Percentiles rank a stretch among this genome's conserved stretches.
phyloP scores from a whole-genome alignment of 2,113 vertebrate species.

The Phocoena sinus region DNA sequence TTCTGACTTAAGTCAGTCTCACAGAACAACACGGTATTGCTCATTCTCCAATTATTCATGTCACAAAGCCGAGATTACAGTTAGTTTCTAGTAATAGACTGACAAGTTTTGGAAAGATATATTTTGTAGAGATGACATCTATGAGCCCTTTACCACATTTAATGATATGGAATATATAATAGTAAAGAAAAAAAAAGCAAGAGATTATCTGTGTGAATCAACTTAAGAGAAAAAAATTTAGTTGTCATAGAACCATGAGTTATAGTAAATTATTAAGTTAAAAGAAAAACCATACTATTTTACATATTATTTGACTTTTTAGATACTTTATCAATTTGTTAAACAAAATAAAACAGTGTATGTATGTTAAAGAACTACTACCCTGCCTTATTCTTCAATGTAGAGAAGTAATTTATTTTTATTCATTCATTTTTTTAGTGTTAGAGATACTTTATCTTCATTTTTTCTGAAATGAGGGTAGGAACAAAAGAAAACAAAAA shows the following conservation, averaged over 20 bases:
- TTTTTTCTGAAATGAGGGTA: slow-evolving; percentile 60
- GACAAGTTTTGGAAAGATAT: background rate
- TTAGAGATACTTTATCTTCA: background rate
- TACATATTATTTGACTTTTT: background rate
- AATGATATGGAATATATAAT: background rate
- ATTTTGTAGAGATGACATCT: background rate
- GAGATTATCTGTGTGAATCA: background rate
- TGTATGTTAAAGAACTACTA: background rate
- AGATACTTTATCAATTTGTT: background rate
- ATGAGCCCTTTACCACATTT: background rate
- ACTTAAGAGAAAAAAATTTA: background rate
- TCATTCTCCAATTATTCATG: background rate
- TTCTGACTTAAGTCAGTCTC: background rate
- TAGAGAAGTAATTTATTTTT: background rate
- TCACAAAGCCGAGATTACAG: background rate
- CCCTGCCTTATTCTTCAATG: background rate
- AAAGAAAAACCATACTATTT: background rate
- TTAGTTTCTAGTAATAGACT: background rate
- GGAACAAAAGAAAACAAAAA: slow-evolving; percentile 46
- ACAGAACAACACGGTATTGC: background rate
- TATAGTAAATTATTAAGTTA: background rate
- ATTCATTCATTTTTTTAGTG: slow-evolving; percentile 43
- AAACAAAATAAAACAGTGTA: background rate
- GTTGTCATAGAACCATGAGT: background rate
- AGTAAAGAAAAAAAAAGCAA: background rate